These are phyloP conservation scores for Quadriops clusia DNA, from an alignment of 2,888 invertebrate species.

Conservation along the genomic window DNA sequence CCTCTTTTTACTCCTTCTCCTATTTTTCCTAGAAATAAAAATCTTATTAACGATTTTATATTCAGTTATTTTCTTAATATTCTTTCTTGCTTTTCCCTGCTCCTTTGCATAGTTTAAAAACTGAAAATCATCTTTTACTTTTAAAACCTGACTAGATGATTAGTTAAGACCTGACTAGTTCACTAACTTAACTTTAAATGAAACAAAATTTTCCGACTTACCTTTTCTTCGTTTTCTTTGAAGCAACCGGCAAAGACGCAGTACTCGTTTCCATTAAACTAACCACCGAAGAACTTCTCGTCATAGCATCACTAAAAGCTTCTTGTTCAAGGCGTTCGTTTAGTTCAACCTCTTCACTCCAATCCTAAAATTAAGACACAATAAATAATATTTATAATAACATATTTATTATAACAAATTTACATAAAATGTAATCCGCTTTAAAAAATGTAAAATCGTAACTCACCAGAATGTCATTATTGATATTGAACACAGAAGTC, in stretches of 20 bases:
- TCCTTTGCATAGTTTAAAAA: too few relatives aligned
- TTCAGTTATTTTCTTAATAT: too few relatives aligned
- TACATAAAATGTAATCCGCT: background rate
- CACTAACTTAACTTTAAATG: constrained; percentile 8
- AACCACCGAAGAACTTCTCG: constrained; percentile 42
- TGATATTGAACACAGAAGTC: constrained; percentile 13
- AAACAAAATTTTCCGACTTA: constrained; percentile 9
- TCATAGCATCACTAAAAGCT: constrained; percentile 34
- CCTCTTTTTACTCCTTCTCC: constrained; percentile 23
- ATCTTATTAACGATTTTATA: too few relatives aligned
- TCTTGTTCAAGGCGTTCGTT: constrained; percentile 40
- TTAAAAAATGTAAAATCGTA: constrained; percentile 1
- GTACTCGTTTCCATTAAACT: constrained; percentile 36
- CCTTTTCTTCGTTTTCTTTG: constrained; percentile 29
- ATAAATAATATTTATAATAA: constrained; percentile 3
- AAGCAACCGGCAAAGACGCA: constrained; percentile 23
- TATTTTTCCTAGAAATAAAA: constrained; percentile 12
- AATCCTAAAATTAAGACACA: constrained; percentile 35
- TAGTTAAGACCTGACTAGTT: too few relatives aligned
- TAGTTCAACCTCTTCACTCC: constrained; percentile 50
- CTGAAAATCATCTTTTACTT: too few relatives aligned
- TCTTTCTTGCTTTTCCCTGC: too few relatives aligned
- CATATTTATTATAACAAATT: background rate
- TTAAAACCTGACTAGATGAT: too few relatives aligned
- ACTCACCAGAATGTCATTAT: constrained; percentile 21